These are phyloP conservation scores for Rhimphoctona megacephalus DNA, from an alignment of 2,888 invertebrate genomes.

Conservation along the genomic window DNA sequence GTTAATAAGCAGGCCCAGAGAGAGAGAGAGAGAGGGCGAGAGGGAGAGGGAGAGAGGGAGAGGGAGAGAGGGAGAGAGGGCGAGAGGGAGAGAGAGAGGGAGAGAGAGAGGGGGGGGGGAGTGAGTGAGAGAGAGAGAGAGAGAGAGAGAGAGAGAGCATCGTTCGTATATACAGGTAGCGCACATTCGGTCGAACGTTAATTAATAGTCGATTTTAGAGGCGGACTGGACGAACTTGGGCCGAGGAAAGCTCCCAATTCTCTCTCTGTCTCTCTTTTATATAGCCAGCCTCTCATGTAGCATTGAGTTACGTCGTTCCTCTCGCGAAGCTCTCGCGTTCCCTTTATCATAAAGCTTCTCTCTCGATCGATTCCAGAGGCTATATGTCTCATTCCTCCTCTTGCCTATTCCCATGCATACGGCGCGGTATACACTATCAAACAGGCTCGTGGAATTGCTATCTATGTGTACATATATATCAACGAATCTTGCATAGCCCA, in stretches of 20 bases:
- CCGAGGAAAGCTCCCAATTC: constrained; percentile 38
- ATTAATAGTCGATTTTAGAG: constrained; percentile 64
- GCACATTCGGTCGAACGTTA: constrained; percentile 63
- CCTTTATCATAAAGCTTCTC: constrained; percentile 23
- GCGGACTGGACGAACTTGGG: constrained; percentile 44
- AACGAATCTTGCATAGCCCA: constrained; percentile 46
- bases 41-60: neutral
- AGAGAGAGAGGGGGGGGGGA: constrained; percentile 58
- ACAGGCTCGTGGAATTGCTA: neutral
- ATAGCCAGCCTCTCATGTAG: constrained; percentile 5
- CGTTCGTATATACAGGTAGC: constrained; percentile 28
- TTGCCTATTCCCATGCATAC: neutral
- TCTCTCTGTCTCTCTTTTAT: neutral
- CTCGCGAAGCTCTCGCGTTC: constrained; percentile 2
- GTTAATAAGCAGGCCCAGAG: constrained; percentile 39
- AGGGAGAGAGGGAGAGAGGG: neutral
- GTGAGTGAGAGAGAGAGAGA: constrained; percentile 56
- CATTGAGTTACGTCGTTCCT: constrained; percentile 50
- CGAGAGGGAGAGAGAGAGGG: constrained; percentile 22
- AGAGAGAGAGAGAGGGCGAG: constrained; percentile 58
- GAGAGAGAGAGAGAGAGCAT: constrained; percentile 38
- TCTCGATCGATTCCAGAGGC: constrained; percentile 27
- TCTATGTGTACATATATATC: constrained; percentile 50
- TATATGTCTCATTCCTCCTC: constrained; percentile 5
- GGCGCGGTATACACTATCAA: neutral